These are phyloP conservation scores for Riptortus pedestris DNA, from an alignment of 1,140 invertebrate species.

Conservation along the genomic window DNA sequence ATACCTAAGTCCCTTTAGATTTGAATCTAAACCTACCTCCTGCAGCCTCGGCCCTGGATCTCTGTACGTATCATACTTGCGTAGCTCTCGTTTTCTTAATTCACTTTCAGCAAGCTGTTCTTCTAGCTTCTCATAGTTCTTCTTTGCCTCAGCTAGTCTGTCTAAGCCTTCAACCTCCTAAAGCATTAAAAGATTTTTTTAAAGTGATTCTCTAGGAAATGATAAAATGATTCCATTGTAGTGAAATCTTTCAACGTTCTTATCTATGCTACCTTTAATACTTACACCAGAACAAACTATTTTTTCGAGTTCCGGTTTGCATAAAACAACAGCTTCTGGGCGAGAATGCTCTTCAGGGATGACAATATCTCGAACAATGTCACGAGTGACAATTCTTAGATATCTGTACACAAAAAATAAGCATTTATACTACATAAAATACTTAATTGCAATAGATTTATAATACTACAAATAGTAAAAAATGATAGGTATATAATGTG, in stretches of 20 bases:
- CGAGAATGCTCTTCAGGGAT: conserved; percentile 19
- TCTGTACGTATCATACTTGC: conserved; percentile 25
- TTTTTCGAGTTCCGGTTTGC: conserved; percentile 11
- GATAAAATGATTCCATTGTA: too few relatives aligned
- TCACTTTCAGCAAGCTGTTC: conserved; percentile 24
- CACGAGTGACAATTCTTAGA: conserved; percentile 22
- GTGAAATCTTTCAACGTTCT: background rate
- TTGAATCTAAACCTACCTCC: conserved; percentile 22
- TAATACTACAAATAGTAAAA: too few relatives aligned
- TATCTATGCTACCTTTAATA: background rate
- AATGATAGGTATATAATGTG: too few relatives aligned
- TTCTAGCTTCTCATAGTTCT: conserved; percentile 11
- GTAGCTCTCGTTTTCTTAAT: conserved; percentile 20
- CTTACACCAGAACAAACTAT: conserved; percentile 12
- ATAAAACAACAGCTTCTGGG: conserved; percentile 16
- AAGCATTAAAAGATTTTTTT: conserved; percentile 2
- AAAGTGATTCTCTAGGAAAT: too few relatives aligned
- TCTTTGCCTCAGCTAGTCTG: background rate
- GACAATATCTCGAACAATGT: conserved; percentile 21
- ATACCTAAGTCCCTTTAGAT: background rate
- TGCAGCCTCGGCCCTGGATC: conserved; percentile 26
- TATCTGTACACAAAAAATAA: conserved; percentile 22
- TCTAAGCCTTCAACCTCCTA: conserved; percentile 13
- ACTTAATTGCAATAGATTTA: too few relatives aligned
- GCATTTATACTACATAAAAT: too few relatives aligned